Base-by-base conservation (phyloP, 2,797 vertebrate genomes). In the Xiphorhynchus erythropygius region DNA sequence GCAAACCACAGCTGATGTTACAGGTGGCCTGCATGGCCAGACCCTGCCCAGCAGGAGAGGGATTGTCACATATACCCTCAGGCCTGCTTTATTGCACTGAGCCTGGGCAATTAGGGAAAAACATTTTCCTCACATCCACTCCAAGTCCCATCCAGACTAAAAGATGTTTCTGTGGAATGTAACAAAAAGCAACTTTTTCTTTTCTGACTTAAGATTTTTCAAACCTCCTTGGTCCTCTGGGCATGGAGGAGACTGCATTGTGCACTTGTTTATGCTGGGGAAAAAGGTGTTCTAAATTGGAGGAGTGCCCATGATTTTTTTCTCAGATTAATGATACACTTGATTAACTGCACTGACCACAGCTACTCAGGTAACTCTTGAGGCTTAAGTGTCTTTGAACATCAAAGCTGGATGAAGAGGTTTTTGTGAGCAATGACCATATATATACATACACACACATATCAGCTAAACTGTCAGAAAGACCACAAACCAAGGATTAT, bases 11-110 rank as follows among this genome's bases (percentile, higher is more conserved):
- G 37, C 55, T 37, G 16, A 21, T 10, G 12, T 49, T 53, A 11
- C 28, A 37, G 56, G 59, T 5, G 18, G 76, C 50, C 41, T 64
- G 32, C 41, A 25, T 15, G 10, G 35, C 15, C 0, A 0, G 35
- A 33, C 39, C 37, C n/a, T 57, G 28, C 18, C 28, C 41, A 24
- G 49, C 24, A 52, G 15, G 7, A 52, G 7, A 35, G 4, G 2
- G 15, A 50, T 4, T 13, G 4, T 47, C 41, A 15, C 21, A 16
- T 4, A 7, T 17, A 18, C 35, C 50, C 50, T 64, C 24, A 52
- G 39, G n/a, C 3, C 15, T 70, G 24, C 4, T 59, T 63, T 4
- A 2, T 5, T 18, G 50, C 50, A 41, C 15, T 22, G 16, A n/a
- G 50, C 17, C 2, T 5, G 11, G 24, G 10, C 39, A 52, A 7